Conservation (phyloP, 2,113 vertebrate species). For the Nyctereutes procyonoides region DNA sequence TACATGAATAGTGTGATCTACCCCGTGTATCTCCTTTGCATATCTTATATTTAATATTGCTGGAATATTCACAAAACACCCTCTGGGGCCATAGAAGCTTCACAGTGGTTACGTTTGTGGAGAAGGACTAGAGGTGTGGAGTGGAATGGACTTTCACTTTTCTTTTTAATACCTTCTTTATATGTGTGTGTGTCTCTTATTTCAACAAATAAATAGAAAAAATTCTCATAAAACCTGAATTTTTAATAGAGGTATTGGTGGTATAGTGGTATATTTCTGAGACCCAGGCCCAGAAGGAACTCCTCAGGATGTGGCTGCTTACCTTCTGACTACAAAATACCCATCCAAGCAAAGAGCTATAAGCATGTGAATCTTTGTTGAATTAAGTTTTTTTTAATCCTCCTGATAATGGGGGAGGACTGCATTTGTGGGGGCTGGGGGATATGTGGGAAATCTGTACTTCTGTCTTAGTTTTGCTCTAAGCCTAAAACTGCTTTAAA, state of each 20-base stretch:
- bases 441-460: background rate
- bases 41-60: background rate
- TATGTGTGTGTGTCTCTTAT: background rate
- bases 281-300: background rate
- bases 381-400: background rate
- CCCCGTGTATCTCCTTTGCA: background rate
- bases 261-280: background rate
- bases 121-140: background rate
- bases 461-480: background rate
- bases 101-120: background rate
- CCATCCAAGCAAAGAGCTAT: conserved; percentile 4
- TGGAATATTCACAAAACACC: background rate
- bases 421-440: background rate
- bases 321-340: background rate
- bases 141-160: background rate
- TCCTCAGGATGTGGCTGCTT: background rate
- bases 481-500: background rate
- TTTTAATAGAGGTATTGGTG: conserved; percentile 2
- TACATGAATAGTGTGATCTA: background rate
- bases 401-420: background rate
- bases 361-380: background rate
- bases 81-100: background rate
- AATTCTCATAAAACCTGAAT: background rate
- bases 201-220: conserved; percentile 25
- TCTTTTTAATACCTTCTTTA: background rate